Conservation (phyloP, 2,113 vertebrate species). For the Penelope pileata region DNA sequence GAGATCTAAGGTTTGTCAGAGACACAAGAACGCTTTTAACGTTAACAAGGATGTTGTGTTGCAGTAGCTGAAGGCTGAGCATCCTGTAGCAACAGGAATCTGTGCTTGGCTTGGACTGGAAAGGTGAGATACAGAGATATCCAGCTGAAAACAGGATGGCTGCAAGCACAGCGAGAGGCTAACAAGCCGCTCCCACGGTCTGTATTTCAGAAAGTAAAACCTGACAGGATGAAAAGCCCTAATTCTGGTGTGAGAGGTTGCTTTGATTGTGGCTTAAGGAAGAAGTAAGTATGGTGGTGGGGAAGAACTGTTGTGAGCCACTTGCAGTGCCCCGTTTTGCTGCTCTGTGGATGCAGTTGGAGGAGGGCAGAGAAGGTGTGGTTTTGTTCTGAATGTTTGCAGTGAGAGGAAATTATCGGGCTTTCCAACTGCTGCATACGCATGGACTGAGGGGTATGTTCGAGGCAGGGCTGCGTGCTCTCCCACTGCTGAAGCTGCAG, state of each 20-base stretch:
- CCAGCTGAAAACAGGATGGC: not conserved
- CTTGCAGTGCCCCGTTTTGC: not conserved
- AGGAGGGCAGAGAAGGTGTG: not conserved
- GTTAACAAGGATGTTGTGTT: not conserved
- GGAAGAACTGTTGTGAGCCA: fast-evolving
- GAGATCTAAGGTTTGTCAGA: not conserved
- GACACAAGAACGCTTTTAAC: fast-evolving
- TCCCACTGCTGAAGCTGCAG: not conserved
- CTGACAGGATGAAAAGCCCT: not conserved
- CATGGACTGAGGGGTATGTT: not conserved
- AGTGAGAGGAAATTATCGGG: not conserved
- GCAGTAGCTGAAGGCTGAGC: not conserved
- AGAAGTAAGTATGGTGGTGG: not conserved
- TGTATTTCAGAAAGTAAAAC: not conserved
- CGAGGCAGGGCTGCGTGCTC: not conserved
- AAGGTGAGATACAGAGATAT: not conserved
- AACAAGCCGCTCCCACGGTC: not conserved
- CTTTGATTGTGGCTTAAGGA: not conserved
- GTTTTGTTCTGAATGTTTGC: fast-evolving
- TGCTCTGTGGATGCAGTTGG: not conserved
- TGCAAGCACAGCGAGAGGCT: not conserved
- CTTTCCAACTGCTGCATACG: not conserved
- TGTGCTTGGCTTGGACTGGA: not conserved
- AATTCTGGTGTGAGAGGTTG: not conserved
- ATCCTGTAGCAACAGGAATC: not conserved